Evolutionary conservation across 2,888 invertebrate species (phyloP), one percentile per base, ranked within the genome.

Genomic region (Cephus pulcher): DNA sequence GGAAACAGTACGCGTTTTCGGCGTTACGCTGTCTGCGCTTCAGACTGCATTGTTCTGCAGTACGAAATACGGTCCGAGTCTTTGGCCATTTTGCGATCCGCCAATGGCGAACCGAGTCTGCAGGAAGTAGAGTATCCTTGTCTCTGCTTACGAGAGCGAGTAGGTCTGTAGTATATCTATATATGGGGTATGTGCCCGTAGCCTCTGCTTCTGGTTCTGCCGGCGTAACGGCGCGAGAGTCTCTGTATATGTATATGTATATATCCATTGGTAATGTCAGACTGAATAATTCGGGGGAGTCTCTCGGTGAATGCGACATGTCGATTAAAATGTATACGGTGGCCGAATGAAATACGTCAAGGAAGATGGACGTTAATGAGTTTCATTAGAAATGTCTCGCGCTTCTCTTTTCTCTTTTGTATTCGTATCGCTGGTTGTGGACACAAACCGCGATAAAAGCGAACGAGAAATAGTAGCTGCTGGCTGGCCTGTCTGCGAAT

Each of bases 1-100:
- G 32, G 12, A 71, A 71, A 71, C 71, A 71, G n/a, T 15, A 71
- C 68, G 78, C 80, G 82, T 83, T 83, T 87, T 86, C 76, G 86
- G 84, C 85, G 86, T 87, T 85, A 86, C 85, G 86, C 84, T 83
- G 83, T 84, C 85, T 86, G 86, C 82, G 69, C 78, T 75, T 78
- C 81, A 81, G 84, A 84, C 86, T 83, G 85, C 82, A 85, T 85
- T 87, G 86, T 86, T 82, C 76, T 76, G 79, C 75, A 40, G 77
- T 81, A 81, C 81, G 81, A 83, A 84, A 84, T 84, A 81, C 75
- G 33, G 69, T 34, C 34, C 23, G 56, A 56, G 56, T 56, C 56
- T 23, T 56, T 56, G 56, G 56, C 23, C 56, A 23, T 56, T 56
- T 56, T 56, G 56, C 23, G 23, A 56, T 56, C 2, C 23, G 56